A percentile compares a stretch with the other conserved stretches of the same genome.
Conservation (phyloP, 2,888 invertebrate species). For the Fabriciana adippe region DNA sequence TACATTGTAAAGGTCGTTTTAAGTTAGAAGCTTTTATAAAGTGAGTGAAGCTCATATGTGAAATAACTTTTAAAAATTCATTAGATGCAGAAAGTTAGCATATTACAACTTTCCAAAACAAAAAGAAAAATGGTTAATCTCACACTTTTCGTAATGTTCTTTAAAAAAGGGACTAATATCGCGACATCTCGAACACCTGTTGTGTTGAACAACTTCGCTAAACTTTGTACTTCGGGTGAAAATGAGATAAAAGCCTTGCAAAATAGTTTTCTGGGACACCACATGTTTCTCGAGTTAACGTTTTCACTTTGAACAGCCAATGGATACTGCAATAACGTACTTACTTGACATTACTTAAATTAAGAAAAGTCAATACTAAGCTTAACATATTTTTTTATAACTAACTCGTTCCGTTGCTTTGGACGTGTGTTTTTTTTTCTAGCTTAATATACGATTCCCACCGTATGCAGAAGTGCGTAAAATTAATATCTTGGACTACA, state of each 20-base stretch:
- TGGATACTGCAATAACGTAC: conserved; percentile 44
- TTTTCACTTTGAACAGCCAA: conserved; percentile 57
- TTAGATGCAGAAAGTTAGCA: conserved; percentile 25
- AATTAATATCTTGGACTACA: too few species aligned
- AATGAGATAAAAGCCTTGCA: conserved; percentile 78
- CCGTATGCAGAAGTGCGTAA: too few species aligned
- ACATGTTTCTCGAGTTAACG: conserved; percentile 72
- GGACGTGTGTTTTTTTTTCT: too few species aligned
- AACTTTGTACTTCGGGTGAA: conserved; percentile 78
- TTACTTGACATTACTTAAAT: background rate
- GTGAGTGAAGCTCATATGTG: conserved; percentile 8
- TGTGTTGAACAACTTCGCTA: conserved; percentile 66
- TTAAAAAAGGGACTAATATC: conserved; percentile 61
- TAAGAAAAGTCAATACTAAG: background rate
- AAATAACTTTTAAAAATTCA: conserved; percentile 19
- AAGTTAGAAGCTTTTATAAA: conserved; percentile 9
- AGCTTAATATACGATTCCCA: too few species aligned
- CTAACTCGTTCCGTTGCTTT: too few species aligned
- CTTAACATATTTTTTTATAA: background rate
- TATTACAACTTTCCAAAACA: conserved; percentile 20
- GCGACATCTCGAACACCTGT: conserved; percentile 75
- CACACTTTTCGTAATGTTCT: conserved; percentile 47
- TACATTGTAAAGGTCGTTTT: conserved; percentile 18
- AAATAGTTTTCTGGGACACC: conserved; percentile 78
- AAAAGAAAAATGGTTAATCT: conserved; percentile 46